Percentiles rank a stretch among this genome's conserved stretches.
phyloP scores from a whole-genome alignment of 2,888 invertebrate genomes.

The Pycnomerus fuliginosus region DNA sequence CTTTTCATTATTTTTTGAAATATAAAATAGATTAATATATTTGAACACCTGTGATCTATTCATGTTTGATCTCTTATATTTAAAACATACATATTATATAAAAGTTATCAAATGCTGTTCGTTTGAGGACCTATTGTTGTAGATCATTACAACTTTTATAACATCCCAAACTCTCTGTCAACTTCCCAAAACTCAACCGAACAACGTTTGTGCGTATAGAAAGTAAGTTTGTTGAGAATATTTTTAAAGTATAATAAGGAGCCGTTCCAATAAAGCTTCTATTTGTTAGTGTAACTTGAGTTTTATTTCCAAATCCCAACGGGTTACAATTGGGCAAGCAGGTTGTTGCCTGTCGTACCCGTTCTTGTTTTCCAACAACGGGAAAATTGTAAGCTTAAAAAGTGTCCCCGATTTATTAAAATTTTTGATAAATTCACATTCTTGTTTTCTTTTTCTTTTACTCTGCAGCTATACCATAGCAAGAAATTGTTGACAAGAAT shows the following conservation, averaged over 20 bases:
- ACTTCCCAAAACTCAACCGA: slow-evolving; percentile 16
- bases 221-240: slow-evolving; percentile 41
- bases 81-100: slow-evolving; percentile 17
- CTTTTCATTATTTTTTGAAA: slow-evolving; percentile 34
- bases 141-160: no score
- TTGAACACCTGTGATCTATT: slow-evolving; percentile 68
- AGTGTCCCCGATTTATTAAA: no score
- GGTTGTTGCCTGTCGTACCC: no score
- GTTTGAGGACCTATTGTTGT: slow-evolving; percentile 10
- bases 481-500: no score
- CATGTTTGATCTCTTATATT: slow-evolving; percentile 60
- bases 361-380: no score
- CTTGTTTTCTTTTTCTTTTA: no score
- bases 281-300: slow-evolving; percentile 39
- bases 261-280: slow-evolving; percentile 40
- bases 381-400: no score
- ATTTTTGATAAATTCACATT: no score
- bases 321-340: no score
- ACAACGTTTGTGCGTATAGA: slow-evolving; percentile 12
- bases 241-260: slow-evolving; percentile 39
- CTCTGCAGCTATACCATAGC: no score
- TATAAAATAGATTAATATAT: slow-evolving; percentile 45
- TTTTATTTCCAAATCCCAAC: slow-evolving; percentile 13
- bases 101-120: slow-evolving; percentile 11
- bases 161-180: no score